phyloP scores from a whole-genome alignment of 2,113 vertebrate species.

The Alectura lathami region DNA sequence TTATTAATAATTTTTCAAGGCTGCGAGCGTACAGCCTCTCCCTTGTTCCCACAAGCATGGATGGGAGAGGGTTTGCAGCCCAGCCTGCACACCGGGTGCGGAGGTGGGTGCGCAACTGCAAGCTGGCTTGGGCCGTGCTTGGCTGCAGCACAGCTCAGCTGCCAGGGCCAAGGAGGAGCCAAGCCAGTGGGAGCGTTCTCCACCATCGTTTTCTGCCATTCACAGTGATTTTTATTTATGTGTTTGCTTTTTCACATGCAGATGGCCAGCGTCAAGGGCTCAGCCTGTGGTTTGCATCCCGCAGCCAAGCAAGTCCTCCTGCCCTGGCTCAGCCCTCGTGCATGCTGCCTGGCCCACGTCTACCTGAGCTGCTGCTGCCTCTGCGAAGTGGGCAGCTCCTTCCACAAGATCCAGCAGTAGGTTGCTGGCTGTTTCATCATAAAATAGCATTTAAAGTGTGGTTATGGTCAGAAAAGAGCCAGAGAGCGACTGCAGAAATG shows the following conservation, averaged over 20 bases:
- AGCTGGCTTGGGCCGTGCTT: neutral
- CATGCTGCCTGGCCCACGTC: neutral
- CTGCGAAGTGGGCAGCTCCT: neutral
- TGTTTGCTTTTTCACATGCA: conserved; percentile 28
- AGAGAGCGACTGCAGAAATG: conserved; percentile 3
- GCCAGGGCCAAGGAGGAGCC: conserved; percentile 24
- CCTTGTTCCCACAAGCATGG: conserved; percentile 19
- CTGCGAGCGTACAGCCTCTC: neutral
- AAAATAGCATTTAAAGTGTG: conserved; percentile 20
- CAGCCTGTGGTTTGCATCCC: neutral
- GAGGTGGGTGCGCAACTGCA: neutral
- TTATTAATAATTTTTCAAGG: neutral
- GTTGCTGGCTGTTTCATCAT: conserved; percentile 3
- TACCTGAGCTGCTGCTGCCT: neutral
- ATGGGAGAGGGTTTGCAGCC: conserved; percentile 23
- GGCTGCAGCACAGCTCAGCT: neutral
- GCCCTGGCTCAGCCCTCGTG: conserved; percentile 7
- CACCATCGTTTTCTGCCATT: neutral
- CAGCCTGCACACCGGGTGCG: neutral
- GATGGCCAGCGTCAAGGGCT: neutral
- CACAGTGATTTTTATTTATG: neutral
- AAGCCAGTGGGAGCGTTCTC: conserved; percentile 19
- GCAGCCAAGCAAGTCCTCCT: neutral
- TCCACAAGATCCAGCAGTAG: conserved; percentile 22
- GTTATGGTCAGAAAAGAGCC: conserved; percentile 14